These are phyloP conservation scores for Prosopocoilus inquinatus DNA, from an alignment of 2,888 invertebrate species.

Conservation along the genomic window DNA sequence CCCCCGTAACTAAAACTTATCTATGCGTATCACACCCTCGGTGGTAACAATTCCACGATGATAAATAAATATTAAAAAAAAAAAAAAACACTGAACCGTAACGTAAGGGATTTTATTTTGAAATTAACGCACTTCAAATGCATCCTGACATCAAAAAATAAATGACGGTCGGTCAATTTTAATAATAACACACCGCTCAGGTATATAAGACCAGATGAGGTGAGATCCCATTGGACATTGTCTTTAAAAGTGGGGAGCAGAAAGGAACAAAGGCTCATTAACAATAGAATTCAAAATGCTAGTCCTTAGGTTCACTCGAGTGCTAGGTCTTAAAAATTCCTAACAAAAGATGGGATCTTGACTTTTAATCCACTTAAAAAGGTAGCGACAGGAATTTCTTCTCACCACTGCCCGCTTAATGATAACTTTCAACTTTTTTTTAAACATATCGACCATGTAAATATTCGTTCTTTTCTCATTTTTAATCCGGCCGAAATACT, in stretches of 20 bases:
- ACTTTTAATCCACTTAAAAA: slow-evolving; percentile 50
- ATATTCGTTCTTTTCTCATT: slow-evolving; percentile 1
- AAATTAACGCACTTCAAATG: neutral
- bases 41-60: slow-evolving; percentile 7
- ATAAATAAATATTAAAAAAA: neutral
- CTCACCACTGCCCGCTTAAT: slow-evolving; percentile 42
- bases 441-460: neutral
- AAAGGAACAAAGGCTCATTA: slow-evolving; percentile 16
- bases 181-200: slow-evolving; percentile 24
- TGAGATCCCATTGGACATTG: slow-evolving; percentile 33
- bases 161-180: slow-evolving; percentile 32
- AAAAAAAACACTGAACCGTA: neutral
- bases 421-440: slow-evolving; percentile 30
- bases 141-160: slow-evolving; percentile 29
- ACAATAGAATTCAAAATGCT: slow-evolving; percentile 27
- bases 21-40: slow-evolving; percentile 15
- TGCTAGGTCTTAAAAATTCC: slow-evolving; percentile 30
- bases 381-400: slow-evolving; percentile 38
- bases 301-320: slow-evolving; percentile 29
- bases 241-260: slow-evolving; percentile 30
- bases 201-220: slow-evolving; percentile 12
- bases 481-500: neutral
- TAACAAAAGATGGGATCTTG: slow-evolving; percentile 37
- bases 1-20: slow-evolving; percentile 13
- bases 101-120: slow-evolving; percentile 2